Conservation (phyloP, 30 jellyfish, hydroid and myxozoan genomes). For the Chironex yamaguchii region DNA sequence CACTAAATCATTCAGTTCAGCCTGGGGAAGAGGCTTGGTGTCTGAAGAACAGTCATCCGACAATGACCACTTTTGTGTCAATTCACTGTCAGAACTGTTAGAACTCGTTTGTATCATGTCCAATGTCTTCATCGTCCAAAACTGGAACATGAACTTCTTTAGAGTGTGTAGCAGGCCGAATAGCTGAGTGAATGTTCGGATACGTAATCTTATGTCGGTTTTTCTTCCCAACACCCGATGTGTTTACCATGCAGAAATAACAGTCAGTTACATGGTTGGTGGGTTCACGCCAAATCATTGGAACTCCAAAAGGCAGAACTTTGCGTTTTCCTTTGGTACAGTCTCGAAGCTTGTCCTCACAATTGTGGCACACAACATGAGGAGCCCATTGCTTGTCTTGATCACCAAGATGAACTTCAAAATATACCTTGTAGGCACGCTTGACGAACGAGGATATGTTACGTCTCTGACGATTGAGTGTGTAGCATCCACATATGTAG, state of each 20-base stretch:
- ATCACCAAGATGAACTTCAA: constrained; percentile 11
- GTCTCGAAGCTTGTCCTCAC: background rate
- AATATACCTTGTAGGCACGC: too few species aligned
- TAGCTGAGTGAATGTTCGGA: background rate
- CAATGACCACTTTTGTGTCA: too few species aligned
- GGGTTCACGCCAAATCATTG: constrained; percentile 6
- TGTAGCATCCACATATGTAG: too few species aligned
- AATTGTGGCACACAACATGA: constrained; percentile 8
- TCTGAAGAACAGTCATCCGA: too few species aligned
- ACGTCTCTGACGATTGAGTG: too few species aligned
- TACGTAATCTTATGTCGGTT: background rate
- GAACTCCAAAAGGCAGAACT: background rate
- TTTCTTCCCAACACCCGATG: background rate
- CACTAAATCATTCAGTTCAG: too few species aligned
- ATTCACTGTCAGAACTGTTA: too few species aligned
- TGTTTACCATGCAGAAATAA: background rate
- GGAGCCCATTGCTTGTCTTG: constrained; percentile 15
- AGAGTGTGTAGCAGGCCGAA: background rate
- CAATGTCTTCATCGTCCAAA: background rate
- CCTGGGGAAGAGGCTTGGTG: too few species aligned
- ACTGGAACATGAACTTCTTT: background rate
- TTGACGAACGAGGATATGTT: too few species aligned
- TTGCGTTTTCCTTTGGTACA: background rate
- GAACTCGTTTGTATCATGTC: too few species aligned
- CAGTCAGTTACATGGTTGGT: constrained; percentile 1